Base-by-base conservation (phyloP, 2,888 invertebrate species). In the Metallyticus violacea region DNA sequence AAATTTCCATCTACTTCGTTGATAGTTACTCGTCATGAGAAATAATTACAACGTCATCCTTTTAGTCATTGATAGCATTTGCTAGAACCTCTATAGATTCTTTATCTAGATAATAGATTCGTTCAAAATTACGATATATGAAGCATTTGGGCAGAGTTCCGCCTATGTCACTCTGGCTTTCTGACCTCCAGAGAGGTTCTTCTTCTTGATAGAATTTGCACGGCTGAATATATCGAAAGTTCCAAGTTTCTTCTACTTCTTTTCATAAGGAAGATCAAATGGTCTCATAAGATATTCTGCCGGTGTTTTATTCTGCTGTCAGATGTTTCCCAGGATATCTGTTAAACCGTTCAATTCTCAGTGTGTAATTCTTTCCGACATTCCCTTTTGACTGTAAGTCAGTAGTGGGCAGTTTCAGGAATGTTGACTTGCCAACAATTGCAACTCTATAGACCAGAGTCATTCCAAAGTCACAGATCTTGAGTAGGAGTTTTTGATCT, bases 271-370 rank as follows among this genome's bases (percentile, higher is more conserved):
- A 86, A 96, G 92, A 91, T 96, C 95, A 89, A 96, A 96, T 62
- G 96, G 91, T 26, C 98, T 94, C 94, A 97, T 97, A 79, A 99
- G 93, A 93, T 99, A 99, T 91, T 99, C 99, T 0, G 97, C 95
- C 0, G 99, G 98, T 0, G 98, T 96, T 92, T 99, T n/a, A 98
- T 90, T 99, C 99, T 0, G 99, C 97, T 7, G 99, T 99, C 88
- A 99, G 93, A 92, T 99, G 99, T 92, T 99, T 99, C 76, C 99
- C 99, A 1, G 99, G 99, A 92, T 99, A 99, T 93, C 99, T 99
- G 93, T 99, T 99, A 92, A 99, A 99, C 89, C 98, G 96, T 88
- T 99, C 99, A 90, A 99, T 98, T 90, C 97, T 95, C 95, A 99
- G 92, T 91, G 99, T 95, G 92, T 99, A 98, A 92, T 99, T 99